Evolutionary conservation across 2,797 vertebrate genomes (phyloP).

Genomic region (Discoglossus pictus): DNA sequence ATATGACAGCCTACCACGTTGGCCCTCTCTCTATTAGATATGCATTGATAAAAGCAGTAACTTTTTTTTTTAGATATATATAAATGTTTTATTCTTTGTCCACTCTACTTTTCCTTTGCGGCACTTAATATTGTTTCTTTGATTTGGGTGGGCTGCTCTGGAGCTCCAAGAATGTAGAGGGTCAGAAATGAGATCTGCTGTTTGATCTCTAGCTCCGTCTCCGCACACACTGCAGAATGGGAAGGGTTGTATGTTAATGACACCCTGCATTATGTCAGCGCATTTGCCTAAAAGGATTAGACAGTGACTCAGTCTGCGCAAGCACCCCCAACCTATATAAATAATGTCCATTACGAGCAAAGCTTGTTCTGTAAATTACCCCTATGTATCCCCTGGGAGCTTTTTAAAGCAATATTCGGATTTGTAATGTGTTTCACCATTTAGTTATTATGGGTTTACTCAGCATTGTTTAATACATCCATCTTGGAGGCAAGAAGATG

Average conservation of each 20-base stretch:
- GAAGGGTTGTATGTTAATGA: background rate
- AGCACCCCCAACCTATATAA: constrained; percentile 15
- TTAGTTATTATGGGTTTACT: constrained; percentile 2
- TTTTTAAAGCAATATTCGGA: background rate
- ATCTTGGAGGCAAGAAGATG: no score
- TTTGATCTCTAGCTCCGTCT: no score
- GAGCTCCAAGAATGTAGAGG: no score
- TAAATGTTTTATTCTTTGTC: no score
- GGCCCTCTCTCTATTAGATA: no score
- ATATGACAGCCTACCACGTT: no score
- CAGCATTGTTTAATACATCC: background rate
- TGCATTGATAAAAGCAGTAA: no score
- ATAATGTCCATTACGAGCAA: constrained; percentile 15
- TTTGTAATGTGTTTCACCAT: background rate
- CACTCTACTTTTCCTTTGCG: no score
- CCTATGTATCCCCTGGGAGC: constrained; percentile 22
- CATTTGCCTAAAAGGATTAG: constrained; percentile 41
- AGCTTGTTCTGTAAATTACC: constrained; percentile 18
- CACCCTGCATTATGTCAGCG: constrained; percentile 19
- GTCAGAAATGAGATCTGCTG: no score
- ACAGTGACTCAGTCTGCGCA: constrained; percentile 3
- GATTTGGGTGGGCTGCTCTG: no score
- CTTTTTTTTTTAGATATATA: no score
- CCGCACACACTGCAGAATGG: background rate
- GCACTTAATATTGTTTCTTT: no score